Conservation (phyloP, 2,113 vertebrate species). For the Condylura cristata region DNA sequence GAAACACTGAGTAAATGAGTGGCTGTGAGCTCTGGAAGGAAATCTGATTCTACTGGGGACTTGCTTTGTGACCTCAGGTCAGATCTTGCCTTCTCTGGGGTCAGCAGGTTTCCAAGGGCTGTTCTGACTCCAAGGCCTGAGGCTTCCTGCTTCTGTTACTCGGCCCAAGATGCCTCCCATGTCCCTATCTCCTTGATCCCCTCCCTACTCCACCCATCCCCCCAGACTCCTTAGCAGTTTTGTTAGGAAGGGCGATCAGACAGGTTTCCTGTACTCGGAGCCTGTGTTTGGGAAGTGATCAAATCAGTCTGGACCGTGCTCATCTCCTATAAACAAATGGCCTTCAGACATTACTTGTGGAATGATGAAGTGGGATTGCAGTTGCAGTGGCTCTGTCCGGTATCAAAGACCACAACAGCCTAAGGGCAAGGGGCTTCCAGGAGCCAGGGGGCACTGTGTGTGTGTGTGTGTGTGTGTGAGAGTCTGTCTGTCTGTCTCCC, state of each 20-base stretch:
- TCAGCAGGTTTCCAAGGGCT: neutral
- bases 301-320: conserved; percentile 70
- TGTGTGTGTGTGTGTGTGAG: neutral
- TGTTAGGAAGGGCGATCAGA: neutral
- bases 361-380: neutral
- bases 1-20: neutral
- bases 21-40: neutral
- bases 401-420: conserved; percentile 26
- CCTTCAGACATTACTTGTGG: neutral
- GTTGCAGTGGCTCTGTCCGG: conserved; percentile 28
- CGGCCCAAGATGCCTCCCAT: neutral
- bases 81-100: conserved; percentile 17
- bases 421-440: neutral
- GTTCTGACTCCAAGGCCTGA: neutral
- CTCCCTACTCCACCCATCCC: neutral
- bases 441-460: neutral
- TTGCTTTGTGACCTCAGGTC: neutral
- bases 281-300: conserved; percentile 51
- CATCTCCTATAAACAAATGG: conserved; percentile 66
- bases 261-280: neutral
- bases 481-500: too few relatives aligned
- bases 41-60: neutral
- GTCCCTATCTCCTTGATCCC: neutral
- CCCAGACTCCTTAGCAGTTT: neutral
- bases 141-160: neutral